Evolutionary conservation across 2,888 invertebrate species (phyloP), one percentile per base, ranked within the genome.

Genomic region (Cataglyphis albicans): DNA sequence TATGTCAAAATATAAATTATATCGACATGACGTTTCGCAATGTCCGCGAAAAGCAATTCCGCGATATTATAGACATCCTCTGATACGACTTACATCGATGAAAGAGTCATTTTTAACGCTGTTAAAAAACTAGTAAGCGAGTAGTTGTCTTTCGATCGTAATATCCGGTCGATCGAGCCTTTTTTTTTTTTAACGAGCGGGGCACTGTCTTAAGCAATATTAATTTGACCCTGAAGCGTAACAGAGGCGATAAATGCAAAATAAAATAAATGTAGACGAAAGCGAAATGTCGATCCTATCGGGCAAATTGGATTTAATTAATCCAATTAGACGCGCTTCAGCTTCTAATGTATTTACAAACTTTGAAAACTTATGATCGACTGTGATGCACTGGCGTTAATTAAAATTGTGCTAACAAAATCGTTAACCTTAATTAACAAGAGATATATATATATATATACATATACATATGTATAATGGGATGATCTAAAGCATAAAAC

Each of bases 281-380:
- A 68, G 67, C 38, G 72, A 78, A 78, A 57, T 57, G 78, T 78
- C 78, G 32, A 7, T 52, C 18, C 57, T 21, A 70, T 78, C 72
- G 57, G 21, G 12, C 1, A 59, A 57, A 78, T 78, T 32, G 32
- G 32, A 78, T 78, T 70, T 76, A 78, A 78, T 70, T 78, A 78
- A 78, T 78, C 32, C 57, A 78, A 70, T 78, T 78, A 78, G 57
- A 41, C 57, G 57, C 41, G 55, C 55, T 41, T 55, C 70, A 57
- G 57, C 12, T 41, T 70, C 41, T 70, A 78, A 78, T 70, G 57
- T 78, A 78, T 78, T 78, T 78, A 78, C 72, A 70, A 78, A 68
- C 57, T 78, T 78, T 41, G 57, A 41, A n/a, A 57, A 78, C 78
- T 78, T 78, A 78, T 78, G 70, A 78, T 70, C 78, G 78, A 32